Base-by-base conservation (phyloP, 1,140 invertebrate genomes). In the Carposina sasakii region DNA sequence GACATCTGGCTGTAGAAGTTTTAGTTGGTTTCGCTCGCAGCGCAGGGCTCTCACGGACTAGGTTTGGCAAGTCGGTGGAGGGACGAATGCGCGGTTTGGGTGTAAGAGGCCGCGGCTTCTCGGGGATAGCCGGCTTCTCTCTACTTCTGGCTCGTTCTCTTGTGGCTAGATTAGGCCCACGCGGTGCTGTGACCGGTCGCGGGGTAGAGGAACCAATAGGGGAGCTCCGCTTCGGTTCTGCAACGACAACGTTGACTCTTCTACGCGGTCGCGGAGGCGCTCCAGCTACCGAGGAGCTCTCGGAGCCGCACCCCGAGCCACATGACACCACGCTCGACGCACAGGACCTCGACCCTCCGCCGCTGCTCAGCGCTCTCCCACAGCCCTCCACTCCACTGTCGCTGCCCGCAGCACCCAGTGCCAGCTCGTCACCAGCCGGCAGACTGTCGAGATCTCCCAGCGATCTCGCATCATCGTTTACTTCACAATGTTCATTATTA, bases 361-460 rank as follows among this genome's bases (percentile, higher is more conserved):
- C 86, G 62, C 88, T 87, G 68, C 88, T 93, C 58, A 88, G 89
- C 31, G 87, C 88, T 58, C 89, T 89, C 1, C 89, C 88, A 57
- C 90, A 90, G 23, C 90, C 89, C 63, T 93, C 92, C 1, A 94
- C 90, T 0, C 92, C 92, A 60, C 92, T 93, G 64, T 94, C 92
- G 63, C 91, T 93, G 21, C 92, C 93, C 48, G 92, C 90, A 49
- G 87, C 77, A 52, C 72, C 74, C 17, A 81, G 57, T 0, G 42
- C 74, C 17, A 82, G 47, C 40, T 82, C 81, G 28, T 84, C 79
- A 0, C 71, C 77, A 0, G 65, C 77, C 6, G 81, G 76, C 45
- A 81, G 61, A 30, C 81, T 84, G 36, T 81, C 81, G 21, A 83
- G 52, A 45, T 83, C 79, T 0, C 77, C 74, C 22, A 84, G 44